Conservation (phyloP, 1,140 invertebrate genomes). For the Conopomorpha cramerella region DNA sequence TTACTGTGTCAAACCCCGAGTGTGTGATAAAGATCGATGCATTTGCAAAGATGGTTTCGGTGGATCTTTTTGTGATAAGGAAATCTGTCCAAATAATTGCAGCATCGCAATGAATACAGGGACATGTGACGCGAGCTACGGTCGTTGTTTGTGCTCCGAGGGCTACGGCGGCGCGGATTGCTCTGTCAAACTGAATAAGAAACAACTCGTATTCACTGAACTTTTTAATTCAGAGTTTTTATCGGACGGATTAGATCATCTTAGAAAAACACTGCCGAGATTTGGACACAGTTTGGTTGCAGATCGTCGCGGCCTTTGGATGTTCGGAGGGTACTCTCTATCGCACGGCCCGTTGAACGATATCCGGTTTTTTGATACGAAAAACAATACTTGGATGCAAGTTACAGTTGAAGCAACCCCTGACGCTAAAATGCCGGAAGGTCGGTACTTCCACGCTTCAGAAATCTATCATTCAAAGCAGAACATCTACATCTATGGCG, state of each 20-base stretch:
- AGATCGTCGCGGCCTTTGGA: conserved; percentile 83
- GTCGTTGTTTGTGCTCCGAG: conserved; percentile 75
- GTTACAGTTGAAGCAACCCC: conserved; percentile 84
- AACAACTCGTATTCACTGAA: conserved; percentile 77
- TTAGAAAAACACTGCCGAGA: conserved; percentile 80
- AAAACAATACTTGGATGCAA: conserved; percentile 85
- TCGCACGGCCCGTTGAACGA: conserved; percentile 88
- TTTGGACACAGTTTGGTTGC: conserved; percentile 88
- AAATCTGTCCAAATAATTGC: conserved; percentile 84
- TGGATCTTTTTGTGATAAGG: conserved; percentile 74
- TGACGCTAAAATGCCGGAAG: conserved; percentile 82
- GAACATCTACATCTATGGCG: conserved; percentile 90
- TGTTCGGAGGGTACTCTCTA: conserved; percentile 93
- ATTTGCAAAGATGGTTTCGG: conserved; percentile 74
- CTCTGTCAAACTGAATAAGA: conserved; percentile 55
- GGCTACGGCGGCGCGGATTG: conserved; percentile 81
- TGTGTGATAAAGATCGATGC: conserved; percentile 76
- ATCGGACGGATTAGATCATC: conserved; percentile 74
- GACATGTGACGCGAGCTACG: conserved; percentile 77
- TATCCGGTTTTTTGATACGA: conserved; percentile 85
- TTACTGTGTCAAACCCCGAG: conserved; percentile 70
- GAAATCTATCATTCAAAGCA: conserved; percentile 83
- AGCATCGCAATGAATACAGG: conserved; percentile 70
- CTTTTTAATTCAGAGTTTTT: conserved; percentile 79
- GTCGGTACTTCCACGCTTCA: conserved; percentile 87